Evolutionary conservation across 2,888 invertebrate species (phyloP), one percentile per base, ranked within the genome.

Genomic region (Eupithecia vulgata): DNA sequence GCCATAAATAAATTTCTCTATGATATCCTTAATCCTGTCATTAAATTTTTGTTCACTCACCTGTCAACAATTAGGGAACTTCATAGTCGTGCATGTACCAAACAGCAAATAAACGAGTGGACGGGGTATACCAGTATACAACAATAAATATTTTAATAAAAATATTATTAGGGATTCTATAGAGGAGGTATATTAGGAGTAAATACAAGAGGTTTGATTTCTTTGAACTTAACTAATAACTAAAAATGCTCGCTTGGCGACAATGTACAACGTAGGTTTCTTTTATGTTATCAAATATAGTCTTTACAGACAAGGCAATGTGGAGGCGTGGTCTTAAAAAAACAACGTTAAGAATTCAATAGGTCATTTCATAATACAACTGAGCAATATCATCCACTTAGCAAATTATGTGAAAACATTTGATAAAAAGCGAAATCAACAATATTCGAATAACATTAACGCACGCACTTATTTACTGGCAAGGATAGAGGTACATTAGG

Each of bases 401-500:
- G 17, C 25, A 34, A 61, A 25, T 30, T 42, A 68, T 59, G 59
- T 42, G 45, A 67, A 71, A 64, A 59, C 37, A 8, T 66, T 61
- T 30, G 40, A 21, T n/a, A 40, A 3, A 64, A 37, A 12, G 5
- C 5, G 37, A 65, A 37, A 25, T 42, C 64, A n/a, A 6, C 7
- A 64, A 64, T 64, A 34, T n/a, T 35, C 35, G 4, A n/a, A 37
- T 40, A 42, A 40, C 40, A 21, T 13, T 65, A 5, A 1, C 40
- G 65, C 40, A 57, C 62, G 68, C 45, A 64, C 59, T 67, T 71
- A 72, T 70, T 77, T 73, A 80, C 73, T 78, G 77, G 83, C 78
- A 78, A 83, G 80, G 87, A 90, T 87, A 88, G 87, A 45, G 45
- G 45, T 76, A 77, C 72, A 74, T 82, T 85, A 74, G 81, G 80